Evolutionary conservation across 2,888 invertebrate species (phyloP).

Genomic region (Phengaris alcon): DNA sequence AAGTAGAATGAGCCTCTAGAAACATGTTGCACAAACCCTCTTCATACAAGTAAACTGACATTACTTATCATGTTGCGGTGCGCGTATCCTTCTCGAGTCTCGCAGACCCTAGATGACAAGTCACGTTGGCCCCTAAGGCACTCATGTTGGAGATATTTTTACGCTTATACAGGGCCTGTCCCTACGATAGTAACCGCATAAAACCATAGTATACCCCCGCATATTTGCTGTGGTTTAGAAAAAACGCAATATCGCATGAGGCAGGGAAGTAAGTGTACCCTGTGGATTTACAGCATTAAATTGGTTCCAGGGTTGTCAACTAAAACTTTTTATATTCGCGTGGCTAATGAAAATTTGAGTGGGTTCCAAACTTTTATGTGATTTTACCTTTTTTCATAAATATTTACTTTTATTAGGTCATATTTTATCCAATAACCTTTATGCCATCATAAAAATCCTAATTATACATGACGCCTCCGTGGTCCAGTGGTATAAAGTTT

Average conservation of each 20-base stretch:
- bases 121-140: background rate
- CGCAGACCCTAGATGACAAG: background rate
- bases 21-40: background rate
- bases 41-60: background rate
- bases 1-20: background rate
- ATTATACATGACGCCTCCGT: no score
- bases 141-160: no score
- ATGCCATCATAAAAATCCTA: background rate
- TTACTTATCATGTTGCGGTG: no score
- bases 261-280: conserved; percentile 74
- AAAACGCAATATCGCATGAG: conserved; percentile 77
- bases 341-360: conserved; percentile 50
- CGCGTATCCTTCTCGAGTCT: no score
- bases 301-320: conserved; percentile 70
- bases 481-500: no score
- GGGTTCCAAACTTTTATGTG: conserved; percentile 38
- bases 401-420: conserved; percentile 36
- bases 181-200: conserved; percentile 45
- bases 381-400: conserved; percentile 44
- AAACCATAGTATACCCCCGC: conserved; percentile 50
- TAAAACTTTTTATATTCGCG: conserved; percentile 53
- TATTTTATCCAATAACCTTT: conserved; percentile 4
- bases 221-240: conserved; percentile 58
- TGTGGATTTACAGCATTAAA: conserved; percentile 75
- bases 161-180: background rate